Conservation (phyloP, 1,140 invertebrate species). For the Leptopilina clavipes region DNA sequence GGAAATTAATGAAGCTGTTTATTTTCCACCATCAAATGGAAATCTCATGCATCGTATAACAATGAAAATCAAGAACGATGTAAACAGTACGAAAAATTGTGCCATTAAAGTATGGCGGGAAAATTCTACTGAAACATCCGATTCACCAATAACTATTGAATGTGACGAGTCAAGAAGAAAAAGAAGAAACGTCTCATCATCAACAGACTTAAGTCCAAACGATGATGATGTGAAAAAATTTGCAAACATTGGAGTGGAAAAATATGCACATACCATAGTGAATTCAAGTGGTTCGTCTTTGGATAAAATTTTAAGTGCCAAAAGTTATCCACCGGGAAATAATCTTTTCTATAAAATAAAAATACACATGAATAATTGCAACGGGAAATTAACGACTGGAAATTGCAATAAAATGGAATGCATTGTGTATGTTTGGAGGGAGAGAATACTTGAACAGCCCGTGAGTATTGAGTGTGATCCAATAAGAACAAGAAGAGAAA, state of each 20-base stretch:
- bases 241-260: background rate
- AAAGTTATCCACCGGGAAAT: background rate
- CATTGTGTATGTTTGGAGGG: background rate
- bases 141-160: background rate
- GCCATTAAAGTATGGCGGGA: background rate
- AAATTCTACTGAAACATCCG: background rate
- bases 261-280: background rate
- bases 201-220: background rate
- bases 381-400: background rate
- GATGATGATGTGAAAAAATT: background rate
- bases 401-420: background rate
- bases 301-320: background rate
- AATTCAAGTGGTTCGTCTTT: background rate
- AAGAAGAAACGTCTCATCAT: background rate
- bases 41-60: background rate
- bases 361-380: background rate
- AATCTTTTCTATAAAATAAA: background rate
- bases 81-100: background rate
- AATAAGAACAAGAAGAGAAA: too few relatives aligned
- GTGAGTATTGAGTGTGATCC: slow-evolving; percentile 8
- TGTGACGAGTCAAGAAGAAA: background rate
- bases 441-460: background rate
- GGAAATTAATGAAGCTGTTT: background rate
- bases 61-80: background rate
- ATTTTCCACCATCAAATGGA: slow-evolving; percentile 1